phyloP scores from a whole-genome alignment of 1,140 invertebrate genomes.

The Rhagoletis zephyria region DNA sequence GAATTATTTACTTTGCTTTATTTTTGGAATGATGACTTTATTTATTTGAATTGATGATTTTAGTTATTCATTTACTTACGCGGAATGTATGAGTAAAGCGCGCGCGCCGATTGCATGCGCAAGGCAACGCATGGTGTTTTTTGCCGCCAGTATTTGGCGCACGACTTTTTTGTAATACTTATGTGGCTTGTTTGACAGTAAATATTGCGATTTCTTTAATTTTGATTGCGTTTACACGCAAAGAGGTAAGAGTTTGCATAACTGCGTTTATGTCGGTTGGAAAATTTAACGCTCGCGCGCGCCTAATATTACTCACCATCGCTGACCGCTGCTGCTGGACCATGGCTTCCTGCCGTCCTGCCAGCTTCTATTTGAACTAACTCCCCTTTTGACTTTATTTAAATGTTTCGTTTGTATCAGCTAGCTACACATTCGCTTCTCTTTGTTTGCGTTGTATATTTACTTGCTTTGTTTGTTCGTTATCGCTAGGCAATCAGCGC shows the following conservation, averaged over 20 bases:
- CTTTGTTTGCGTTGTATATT: neutral
- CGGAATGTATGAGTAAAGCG: neutral
- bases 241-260: neutral
- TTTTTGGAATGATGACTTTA: constrained; percentile 9
- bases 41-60: neutral
- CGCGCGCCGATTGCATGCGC: neutral
- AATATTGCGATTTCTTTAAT: neutral
- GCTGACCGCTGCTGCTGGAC: neutral
- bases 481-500: constrained; percentile 21
- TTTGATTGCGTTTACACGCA: constrained; percentile 1
- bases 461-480: constrained; percentile 18
- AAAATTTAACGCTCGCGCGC: neutral
- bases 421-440: neutral
- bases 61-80: neutral
- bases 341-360: neutral
- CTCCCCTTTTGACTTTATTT: neutral
- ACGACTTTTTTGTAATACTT: neutral
- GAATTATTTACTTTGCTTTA: neutral
- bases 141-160: neutral
- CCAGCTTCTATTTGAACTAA: neutral
- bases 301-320: neutral
- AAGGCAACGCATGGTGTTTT: neutral
- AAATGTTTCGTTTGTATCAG: neutral
- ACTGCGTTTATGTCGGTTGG: neutral
- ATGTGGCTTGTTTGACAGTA: neutral